Percentiles rank a stretch among this genome's conserved stretches.
These are phyloP conservation scores for Heliconius congener DNA, from an alignment of 1,140 invertebrate genomes.

Conservation along the genomic window DNA sequence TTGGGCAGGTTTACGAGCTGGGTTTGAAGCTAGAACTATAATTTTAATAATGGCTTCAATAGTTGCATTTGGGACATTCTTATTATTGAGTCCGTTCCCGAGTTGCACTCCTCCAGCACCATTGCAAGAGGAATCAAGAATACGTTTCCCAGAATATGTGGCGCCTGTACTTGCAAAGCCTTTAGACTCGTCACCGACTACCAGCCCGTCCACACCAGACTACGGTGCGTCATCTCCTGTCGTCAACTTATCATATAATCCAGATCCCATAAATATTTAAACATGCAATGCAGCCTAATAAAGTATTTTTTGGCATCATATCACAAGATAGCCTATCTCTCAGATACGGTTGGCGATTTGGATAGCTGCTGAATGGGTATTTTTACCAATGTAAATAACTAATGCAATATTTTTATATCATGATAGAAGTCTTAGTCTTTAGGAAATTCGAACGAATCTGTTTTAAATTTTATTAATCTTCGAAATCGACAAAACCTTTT, in stretches of 20 bases:
- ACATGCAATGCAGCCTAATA: conserved; percentile 26
- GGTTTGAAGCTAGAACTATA: conserved; percentile 82
- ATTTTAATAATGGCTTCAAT: conserved; percentile 83
- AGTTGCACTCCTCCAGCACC: conserved; percentile 78
- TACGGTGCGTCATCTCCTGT: conserved; percentile 75
- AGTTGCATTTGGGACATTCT: conserved; percentile 80
- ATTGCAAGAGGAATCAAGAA: conserved; percentile 70
- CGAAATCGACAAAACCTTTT: neutral
- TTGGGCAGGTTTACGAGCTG: conserved; percentile 83
- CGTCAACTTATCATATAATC: conserved; percentile 60
- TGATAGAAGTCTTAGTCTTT: conserved; percentile 24
- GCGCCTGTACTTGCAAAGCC: conserved; percentile 81
- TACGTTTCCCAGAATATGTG: conserved; percentile 79
- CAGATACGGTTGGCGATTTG: conserved; percentile 44
- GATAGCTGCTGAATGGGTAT: conserved; percentile 36
- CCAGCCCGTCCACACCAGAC: conserved; percentile 67
- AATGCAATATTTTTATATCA: conserved; percentile 61
- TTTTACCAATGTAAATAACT: conserved; percentile 53
- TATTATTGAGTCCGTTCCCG: conserved; percentile 82
- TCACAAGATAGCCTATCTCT: conserved; percentile 44
- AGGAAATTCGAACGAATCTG: conserved; percentile 26
- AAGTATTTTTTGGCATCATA: conserved; percentile 43
- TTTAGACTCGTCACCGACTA: conserved; percentile 60
- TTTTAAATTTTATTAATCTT: conserved; percentile 15
- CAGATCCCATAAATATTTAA: conserved; percentile 74